Conservation (phyloP, 2,797 vertebrate species). For the Urosaurus nigricauda region DNA sequence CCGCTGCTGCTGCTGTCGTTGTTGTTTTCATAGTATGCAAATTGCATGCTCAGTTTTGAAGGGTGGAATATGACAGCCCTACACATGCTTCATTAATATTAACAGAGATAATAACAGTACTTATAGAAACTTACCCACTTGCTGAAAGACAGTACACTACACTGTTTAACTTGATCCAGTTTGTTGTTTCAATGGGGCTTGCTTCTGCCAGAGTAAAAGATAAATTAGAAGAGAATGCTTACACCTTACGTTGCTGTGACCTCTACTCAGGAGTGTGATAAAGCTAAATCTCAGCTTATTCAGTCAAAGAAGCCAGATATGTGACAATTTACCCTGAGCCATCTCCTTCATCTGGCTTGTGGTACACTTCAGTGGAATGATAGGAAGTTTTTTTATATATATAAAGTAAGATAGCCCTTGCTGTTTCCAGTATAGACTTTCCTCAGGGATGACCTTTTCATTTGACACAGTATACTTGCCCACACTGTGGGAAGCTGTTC, state of each 20-base stretch:
- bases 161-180: not conserved
- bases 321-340: not conserved
- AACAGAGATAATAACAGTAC: not conserved
- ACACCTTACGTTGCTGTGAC: conserved; percentile 6
- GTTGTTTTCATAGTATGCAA: no score
- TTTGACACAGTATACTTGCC: conserved; percentile 65
- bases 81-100: not conserved
- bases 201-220: conserved; percentile 38
- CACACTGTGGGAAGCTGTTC: conserved; percentile 62
- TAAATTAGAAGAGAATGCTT: conserved; percentile 35
- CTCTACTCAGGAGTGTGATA: conserved; percentile 31
- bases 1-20: no score
- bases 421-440: conserved; percentile 60
- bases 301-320: conserved; percentile 35
- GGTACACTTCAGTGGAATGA: conserved; percentile 51
- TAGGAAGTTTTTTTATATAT: conserved; percentile 32
- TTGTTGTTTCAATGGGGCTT: not conserved
- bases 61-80: no score
- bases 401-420: conserved; percentile 44
- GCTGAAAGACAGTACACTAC: conserved; percentile 15
- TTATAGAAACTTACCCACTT: not conserved
- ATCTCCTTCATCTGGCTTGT: conserved; percentile 47
- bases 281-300: conserved; percentile 23
- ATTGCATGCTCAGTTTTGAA: no score
- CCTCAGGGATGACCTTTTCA: conserved; percentile 66